These are phyloP conservation scores for Lepidonotus clava DNA, from an alignment of 2,888 invertebrate genomes.

Conservation along the genomic window DNA sequence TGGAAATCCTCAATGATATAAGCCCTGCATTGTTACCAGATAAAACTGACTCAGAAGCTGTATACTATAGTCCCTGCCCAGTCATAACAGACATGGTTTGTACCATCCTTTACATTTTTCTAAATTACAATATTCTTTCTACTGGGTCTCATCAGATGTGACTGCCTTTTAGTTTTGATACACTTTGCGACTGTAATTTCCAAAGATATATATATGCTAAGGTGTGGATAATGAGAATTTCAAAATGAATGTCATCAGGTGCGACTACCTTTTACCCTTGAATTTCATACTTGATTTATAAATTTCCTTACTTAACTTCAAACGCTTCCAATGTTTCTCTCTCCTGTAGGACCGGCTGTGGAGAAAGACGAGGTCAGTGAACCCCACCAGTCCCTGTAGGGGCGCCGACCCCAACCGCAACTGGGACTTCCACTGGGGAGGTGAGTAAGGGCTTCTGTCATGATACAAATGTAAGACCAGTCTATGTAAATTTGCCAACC, in stretches of 20 bases:
- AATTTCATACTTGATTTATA: no score
- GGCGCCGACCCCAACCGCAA: conserved; percentile 66
- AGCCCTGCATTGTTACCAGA: no score
- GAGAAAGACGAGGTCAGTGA: conserved; percentile 61
- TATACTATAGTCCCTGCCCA: no score
- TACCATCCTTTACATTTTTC: not conserved
- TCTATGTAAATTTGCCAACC: not conserved
- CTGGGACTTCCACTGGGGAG: conserved; percentile 66
- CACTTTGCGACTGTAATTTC: not conserved
- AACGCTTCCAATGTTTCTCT: no score
- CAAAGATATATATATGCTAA: not conserved
- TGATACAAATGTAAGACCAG: not conserved
- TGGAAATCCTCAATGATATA: no score
- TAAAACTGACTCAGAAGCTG: no score
- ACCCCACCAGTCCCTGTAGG: conserved; percentile 57
- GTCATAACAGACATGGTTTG: no score
- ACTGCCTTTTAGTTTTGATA: no score
- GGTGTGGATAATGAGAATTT: not conserved
- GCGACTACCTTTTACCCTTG: no score
- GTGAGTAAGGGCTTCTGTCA: conserved; percentile 51
- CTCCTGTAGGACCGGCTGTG: conserved; percentile 61
- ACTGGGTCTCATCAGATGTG: no score
- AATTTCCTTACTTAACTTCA: no score
- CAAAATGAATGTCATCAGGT: no score
- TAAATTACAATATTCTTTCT: not conserved